phyloP scores from a whole-genome alignment of 1,140 invertebrate genomes.

The Sogatella furcifera region DNA sequence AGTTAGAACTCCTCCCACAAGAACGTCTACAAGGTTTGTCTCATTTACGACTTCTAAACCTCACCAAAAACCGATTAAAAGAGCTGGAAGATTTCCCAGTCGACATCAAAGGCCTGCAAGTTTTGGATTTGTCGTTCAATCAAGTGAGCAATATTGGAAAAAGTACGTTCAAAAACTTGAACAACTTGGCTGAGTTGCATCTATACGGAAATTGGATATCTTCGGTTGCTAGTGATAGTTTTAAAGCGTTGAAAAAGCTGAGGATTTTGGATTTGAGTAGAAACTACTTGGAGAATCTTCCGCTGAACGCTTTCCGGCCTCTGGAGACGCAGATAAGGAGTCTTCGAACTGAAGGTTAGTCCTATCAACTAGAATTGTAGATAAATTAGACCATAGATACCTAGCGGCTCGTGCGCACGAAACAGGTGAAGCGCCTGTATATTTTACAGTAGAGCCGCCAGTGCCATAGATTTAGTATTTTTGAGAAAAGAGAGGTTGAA shows the following conservation, averaged over 20 bases:
- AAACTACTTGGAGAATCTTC: conserved; percentile 74
- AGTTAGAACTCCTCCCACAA: conserved; percentile 71
- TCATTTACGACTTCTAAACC: conserved; percentile 59
- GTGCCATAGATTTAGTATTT: too few species aligned
- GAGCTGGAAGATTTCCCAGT: conserved; percentile 73
- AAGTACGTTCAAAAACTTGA: conserved; percentile 60
- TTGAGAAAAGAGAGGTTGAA: too few species aligned
- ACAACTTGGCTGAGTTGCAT: conserved; percentile 61
- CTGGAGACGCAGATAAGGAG: conserved; percentile 71
- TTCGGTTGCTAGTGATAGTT: conserved; percentile 62
- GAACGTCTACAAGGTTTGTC: conserved; percentile 71
- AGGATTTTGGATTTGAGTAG: conserved; percentile 68
- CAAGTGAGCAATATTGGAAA: conserved; percentile 65
- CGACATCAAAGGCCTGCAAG: conserved; percentile 63
- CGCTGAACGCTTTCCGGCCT: conserved; percentile 58
- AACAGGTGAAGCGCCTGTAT: too few species aligned
- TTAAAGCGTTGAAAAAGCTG: conserved; percentile 66
- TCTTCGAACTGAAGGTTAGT: conserved; percentile 62
- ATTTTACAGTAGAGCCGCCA: too few species aligned
- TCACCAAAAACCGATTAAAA: conserved; percentile 69
- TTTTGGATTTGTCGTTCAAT: conserved; percentile 73
- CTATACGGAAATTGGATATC: conserved; percentile 75
- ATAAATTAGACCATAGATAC: too few species aligned
- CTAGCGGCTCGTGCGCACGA: too few species aligned
- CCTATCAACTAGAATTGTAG: neutral